Evolutionary conservation across 2,888 invertebrate genomes (phyloP).

Genomic region (Volucella zonaria): DNA sequence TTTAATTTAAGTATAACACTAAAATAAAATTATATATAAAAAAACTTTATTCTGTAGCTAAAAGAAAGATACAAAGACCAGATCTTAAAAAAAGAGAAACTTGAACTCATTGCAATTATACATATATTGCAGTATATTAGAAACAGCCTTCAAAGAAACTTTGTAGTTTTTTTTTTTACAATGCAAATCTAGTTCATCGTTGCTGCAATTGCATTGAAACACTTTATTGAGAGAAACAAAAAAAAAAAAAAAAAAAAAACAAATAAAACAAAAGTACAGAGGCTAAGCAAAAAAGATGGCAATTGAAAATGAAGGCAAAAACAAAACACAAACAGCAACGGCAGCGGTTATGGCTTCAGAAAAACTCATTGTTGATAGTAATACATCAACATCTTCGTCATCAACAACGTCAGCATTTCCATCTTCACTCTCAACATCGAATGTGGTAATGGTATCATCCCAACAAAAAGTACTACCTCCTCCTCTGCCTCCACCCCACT

Average conservation of each 20-base stretch:
- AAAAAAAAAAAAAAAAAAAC: neutral
- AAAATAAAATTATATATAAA: constrained; percentile 31
- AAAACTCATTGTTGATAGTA: constrained; percentile 50
- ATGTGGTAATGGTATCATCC: constrained; percentile 43
- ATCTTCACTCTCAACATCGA: constrained; percentile 40
- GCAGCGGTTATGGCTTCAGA: constrained; percentile 36
- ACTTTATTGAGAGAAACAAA: neutral
- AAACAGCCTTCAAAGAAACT: constrained; percentile 26
- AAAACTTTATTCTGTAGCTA: neutral
- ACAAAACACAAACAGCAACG: constrained; percentile 40
- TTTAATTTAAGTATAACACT: constrained; percentile 55
- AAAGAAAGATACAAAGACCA: neutral
- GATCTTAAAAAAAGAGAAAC: constrained; percentile 1
- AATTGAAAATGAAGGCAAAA: constrained; percentile 69
- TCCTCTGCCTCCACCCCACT: constrained; percentile 58
- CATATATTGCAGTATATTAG: neutral
- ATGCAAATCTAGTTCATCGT: constrained; percentile 29
- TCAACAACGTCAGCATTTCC: constrained; percentile 44
- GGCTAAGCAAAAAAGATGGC: constrained; percentile 58
- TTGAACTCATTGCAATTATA: constrained; percentile 13
- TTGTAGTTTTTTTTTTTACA: constrained; percentile 21
- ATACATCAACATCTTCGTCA: constrained; percentile 55
- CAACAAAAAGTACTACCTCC: constrained; percentile 56
- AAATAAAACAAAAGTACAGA: neutral
- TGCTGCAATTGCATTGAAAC: constrained; percentile 23